phyloP scores from a whole-genome alignment of 2,888 invertebrate genomes.

The Dysmachus trigonus region DNA sequence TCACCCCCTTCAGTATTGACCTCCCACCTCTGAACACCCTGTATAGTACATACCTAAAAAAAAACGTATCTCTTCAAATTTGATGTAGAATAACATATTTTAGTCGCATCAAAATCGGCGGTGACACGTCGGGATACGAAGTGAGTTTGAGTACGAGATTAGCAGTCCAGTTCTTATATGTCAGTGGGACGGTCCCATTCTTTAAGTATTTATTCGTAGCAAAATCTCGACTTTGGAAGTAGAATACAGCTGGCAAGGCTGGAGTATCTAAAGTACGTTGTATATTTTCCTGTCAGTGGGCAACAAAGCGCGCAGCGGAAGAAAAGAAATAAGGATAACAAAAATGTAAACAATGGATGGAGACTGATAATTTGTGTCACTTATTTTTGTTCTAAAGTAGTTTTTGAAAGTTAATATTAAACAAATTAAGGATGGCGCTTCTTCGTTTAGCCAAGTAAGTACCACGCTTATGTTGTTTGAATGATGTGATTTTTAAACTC shows the following conservation, averaged over 20 bases:
- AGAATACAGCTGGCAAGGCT: not conserved
- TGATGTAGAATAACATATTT: no score
- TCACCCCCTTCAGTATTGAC: no score
- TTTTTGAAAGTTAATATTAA: not conserved
- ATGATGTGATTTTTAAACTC: not conserved
- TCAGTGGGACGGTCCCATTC: not conserved
- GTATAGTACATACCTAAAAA: no score
- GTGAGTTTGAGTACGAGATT: no score
- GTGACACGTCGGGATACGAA: no score
- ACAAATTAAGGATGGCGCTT: constrained; percentile 9
- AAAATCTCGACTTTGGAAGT: not conserved
- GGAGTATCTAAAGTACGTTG: not conserved
- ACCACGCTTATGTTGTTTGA: not conserved
- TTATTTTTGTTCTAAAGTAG: not conserved
- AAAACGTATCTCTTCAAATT: no score
- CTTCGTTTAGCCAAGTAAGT: constrained; percentile 29
- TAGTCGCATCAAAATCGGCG: no score
- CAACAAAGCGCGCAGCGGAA: not conserved
- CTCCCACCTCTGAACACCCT: no score
- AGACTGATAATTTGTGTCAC: constrained; percentile 27
- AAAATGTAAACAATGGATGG: constrained; percentile 39
- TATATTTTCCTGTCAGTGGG: not conserved
- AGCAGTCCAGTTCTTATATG: no score
- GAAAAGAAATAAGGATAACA: constrained; percentile 11
- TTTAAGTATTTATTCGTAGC: not conserved